Base-by-base conservation (phyloP, 1,140 invertebrate species). In the Lasaia peninsularis region DNA sequence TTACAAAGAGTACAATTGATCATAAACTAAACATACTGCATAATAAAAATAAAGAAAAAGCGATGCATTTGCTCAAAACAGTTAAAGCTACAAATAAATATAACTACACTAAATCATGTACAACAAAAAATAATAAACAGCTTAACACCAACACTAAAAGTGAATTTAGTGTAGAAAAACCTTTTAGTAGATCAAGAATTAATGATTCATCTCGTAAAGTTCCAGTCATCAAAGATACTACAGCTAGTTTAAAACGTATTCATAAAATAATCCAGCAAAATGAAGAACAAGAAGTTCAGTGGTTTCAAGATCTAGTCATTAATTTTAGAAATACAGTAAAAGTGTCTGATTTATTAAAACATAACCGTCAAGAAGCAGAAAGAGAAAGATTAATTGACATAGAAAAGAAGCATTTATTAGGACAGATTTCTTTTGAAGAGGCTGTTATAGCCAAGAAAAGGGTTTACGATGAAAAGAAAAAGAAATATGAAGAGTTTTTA, bases 371-470 rank as follows among this genome's bases (percentile, higher is more conserved):
- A 64, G 73, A 87, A 67, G 80, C 69, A 44, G 83, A 91, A 76
- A 79, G 84, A 73, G 73, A 90, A 65, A 68, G 86, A 55, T 62
- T 91, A 20, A 67, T 89, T 24, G 78, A 89, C 37, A 90, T 91
- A 62, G 87, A 92, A 80, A 87, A 67, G 67, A 92, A 91, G 71
- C 91, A 91, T 79, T 69, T 92, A 16, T 61, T 88, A 64, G 90
- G 91, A n/a, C 80, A 90, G 65, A 76, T 92, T 37, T 88, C 88
- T 11, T 78, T 89, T 55, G 91, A 92, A 80, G 90, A 92, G 73
- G 90, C 91, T 18, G 70, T 90, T 51, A 70, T 91, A 54, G 89
- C 91, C 1, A 91, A 91, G 77, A 78, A 83, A 58, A 87, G 83
- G 52, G 24, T 89, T 7, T 34, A 83, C 14, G 73, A 89, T 54